These are phyloP conservation scores for Halichoerus grypus DNA, from an alignment of 2,113 vertebrate species.

Conservation along the genomic window DNA sequence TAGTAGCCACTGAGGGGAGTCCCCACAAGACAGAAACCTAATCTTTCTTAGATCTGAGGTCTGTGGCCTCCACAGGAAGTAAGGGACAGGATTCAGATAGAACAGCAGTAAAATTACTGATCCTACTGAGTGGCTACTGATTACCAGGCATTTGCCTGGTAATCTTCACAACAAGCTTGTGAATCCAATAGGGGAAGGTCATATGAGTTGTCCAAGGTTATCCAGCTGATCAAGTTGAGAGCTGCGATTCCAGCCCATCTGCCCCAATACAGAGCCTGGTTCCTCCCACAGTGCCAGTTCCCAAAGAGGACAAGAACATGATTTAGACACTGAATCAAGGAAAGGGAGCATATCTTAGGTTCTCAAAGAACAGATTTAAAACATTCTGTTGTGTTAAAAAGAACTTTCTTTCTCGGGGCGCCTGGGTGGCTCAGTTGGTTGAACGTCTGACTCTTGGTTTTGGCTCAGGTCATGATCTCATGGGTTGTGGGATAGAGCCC, in stretches of 20 bases:
- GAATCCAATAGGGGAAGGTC: background rate
- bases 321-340: background rate
- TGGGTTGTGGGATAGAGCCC: background rate
- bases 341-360: background rate
- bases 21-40: background rate
- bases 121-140: background rate
- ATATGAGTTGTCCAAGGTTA: background rate
- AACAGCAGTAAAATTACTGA: background rate
- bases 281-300: background rate
- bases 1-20: background rate
- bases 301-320: background rate
- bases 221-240: background rate
- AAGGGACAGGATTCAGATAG: background rate
- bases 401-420: background rate
- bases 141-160: background rate
- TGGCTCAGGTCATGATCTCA: background rate
- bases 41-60: conserved; percentile 2
- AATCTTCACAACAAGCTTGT: background rate
- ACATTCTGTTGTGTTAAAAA: background rate
- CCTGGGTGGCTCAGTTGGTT: background rate
- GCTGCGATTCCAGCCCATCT: background rate
- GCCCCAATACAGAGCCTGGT: no score
- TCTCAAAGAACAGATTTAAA: background rate
- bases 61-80: background rate
- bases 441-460: background rate